These are phyloP conservation scores for Chelon labrosus DNA, from an alignment of 2,797 vertebrate species.

Conservation along the genomic window DNA sequence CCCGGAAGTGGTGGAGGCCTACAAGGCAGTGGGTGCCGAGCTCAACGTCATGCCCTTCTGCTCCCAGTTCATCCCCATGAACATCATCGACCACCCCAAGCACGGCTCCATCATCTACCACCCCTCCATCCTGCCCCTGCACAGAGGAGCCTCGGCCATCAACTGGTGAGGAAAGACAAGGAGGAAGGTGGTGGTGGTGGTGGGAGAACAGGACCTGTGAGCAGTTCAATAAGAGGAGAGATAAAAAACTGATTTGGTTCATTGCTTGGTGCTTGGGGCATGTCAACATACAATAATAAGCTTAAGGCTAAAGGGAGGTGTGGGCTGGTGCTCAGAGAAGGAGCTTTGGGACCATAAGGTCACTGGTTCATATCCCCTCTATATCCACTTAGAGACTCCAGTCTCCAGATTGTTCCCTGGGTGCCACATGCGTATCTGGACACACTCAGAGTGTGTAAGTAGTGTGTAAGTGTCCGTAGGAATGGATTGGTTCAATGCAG, in stretches of 20 bases:
- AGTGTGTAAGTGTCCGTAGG: too few species aligned
- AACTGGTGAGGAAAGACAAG: conserved; percentile 85
- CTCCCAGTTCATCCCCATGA: conserved; percentile 94
- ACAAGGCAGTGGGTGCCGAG: conserved; percentile 86
- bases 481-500: too few species aligned
- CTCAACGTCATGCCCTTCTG: conserved; percentile 95
- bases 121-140: conserved; percentile 90
- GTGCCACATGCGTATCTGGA: too few species aligned
- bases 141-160: conserved; percentile 91
- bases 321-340: too few species aligned
- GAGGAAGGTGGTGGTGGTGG: too few species aligned
- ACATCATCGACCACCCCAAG: conserved; percentile 86
- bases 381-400: too few species aligned
- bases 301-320: too few species aligned
- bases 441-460: too few species aligned
- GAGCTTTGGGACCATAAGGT: too few species aligned
- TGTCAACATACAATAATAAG: neutral
- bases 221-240: neutral
- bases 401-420: too few species aligned
- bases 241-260: neutral
- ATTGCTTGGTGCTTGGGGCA: neutral
- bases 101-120: conserved; percentile 94
- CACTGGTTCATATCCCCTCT: too few species aligned
- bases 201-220: neutral
- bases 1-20: conserved; percentile 86